These are phyloP conservation scores for Sarcophaga subvicina DNA, from an alignment of 2,888 invertebrate species.

Conservation along the genomic window DNA sequence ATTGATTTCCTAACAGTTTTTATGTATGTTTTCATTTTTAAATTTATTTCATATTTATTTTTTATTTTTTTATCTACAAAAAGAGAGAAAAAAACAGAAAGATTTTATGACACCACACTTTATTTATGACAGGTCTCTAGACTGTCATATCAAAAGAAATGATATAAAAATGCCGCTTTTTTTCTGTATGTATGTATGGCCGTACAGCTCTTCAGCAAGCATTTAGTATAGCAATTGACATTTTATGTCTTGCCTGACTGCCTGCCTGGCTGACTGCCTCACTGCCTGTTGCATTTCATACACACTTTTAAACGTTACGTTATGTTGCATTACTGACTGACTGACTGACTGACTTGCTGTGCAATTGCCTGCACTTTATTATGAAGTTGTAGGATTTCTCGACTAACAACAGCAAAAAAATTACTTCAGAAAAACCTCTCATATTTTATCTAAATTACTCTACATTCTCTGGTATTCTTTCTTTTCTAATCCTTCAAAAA, in stretches of 20 bases:
- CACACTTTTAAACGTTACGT: neutral
- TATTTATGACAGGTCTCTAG: conserved; percentile 30
- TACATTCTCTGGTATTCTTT: neutral
- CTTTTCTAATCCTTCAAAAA: neutral
- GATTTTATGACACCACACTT: neutral
- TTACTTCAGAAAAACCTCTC: neutral
- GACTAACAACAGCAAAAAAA: too few species aligned
- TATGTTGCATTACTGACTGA: neutral
- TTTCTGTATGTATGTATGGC: neutral
- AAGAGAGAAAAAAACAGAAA: neutral
- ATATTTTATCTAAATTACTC: neutral
- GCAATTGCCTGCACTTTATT: too few species aligned
- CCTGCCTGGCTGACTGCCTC: neutral
- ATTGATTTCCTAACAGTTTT: conserved; percentile 43
- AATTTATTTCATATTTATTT: neutral
- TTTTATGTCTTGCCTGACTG: neutral
- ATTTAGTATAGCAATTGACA: neutral
- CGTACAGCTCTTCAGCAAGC: too few species aligned
- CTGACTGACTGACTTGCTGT: too few species aligned
- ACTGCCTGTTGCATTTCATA: neutral
- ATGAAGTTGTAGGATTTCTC: too few species aligned
- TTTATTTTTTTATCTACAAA: conserved; percentile 19
- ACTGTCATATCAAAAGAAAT: conserved; percentile 3
- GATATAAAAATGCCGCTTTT: conserved; percentile 9
- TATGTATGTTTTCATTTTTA: conserved; percentile 13